Evolutionary conservation across 2,888 invertebrate genomes (phyloP), one percentile per base, ranked within the genome.

Genomic region (Balanococcus diminutus): DNA sequence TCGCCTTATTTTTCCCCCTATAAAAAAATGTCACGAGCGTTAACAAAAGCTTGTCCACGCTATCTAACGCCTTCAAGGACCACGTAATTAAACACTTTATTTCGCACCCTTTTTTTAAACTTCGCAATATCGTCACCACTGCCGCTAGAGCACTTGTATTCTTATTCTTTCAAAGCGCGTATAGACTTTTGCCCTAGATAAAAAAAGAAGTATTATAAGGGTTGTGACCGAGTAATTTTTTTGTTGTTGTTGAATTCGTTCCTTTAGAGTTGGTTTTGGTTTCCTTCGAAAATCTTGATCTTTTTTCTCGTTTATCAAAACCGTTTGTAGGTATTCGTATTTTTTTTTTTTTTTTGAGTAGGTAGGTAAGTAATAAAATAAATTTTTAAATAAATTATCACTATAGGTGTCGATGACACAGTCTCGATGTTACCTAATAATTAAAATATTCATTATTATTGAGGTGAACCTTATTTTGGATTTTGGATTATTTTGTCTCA

Each of bases 61-160:
- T 67, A 67, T 67, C 67, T 67, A 67, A 67, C 67, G 67, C 67
- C 67, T 67, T 67, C 67, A 67, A 67, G 67, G 67, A 67, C 67
- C 67, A 67, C 67, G 67, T 67, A 67, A 67, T 67, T 67, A 67
- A 67, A 67, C 67, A 28, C 67, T 67, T 67, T 67, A 67, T 67
- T 67, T 67, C 67, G 67, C 67, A 67, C 67, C 67, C 67, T 67
- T 28, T 67, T 22, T 56, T 56, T 22, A 22, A 56, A 67, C 67
- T 67, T 16, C 14, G 67, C 22, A 56, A 28, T 67, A 67, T 28
- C 67, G 28, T 67, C 67, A 19, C 67, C 56, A 11, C 16, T n/a
- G 22, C 6, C 11, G 56, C 36, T 36, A 36, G 8, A 36, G 56
- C 22, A 56, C 56, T 56, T 67, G 67, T 28, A 67, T 67, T 67